phyloP scores from a whole-genome alignment of 2,797 vertebrate genomes.

The Furcifer pardalis region DNA sequence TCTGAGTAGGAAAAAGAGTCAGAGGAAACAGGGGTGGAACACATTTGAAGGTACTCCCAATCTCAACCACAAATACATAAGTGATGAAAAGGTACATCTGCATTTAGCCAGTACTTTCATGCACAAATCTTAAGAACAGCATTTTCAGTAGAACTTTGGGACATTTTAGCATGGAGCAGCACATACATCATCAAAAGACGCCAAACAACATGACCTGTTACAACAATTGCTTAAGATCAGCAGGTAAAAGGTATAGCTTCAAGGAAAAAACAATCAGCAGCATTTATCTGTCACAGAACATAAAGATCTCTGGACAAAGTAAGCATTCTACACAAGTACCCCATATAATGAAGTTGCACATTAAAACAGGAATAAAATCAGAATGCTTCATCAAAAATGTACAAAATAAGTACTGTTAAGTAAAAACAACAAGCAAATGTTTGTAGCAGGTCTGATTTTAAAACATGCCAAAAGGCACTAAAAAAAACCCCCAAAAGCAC shows the following conservation, averaged over 20 bases:
- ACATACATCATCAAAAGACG: constrained; percentile 27
- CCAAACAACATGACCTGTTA: constrained; percentile 30
- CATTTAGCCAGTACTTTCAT: not conserved
- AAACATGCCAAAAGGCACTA: not conserved
- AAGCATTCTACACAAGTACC: not conserved
- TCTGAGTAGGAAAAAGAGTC: not conserved
- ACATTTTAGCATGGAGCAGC: constrained; percentile 29
- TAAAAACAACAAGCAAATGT: not conserved
- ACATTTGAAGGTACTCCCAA: not conserved
- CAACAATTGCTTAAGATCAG: constrained; percentile 15
- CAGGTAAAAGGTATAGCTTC: not conserved
- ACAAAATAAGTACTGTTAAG: not conserved
- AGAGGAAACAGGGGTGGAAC: not conserved
- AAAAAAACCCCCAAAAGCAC: too few species aligned
- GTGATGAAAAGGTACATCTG: not conserved
- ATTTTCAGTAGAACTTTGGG: not conserved
- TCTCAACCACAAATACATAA: not conserved
- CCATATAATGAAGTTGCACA: constrained; percentile 4
- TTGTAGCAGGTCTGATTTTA: not conserved
- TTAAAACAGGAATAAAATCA: not conserved
- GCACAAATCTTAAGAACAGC: not conserved
- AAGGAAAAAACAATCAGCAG: constrained; percentile 36
- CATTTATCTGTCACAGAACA: not conserved
- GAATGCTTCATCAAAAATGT: not conserved
- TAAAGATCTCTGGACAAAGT: not conserved